Percentiles rank a stretch among this genome's conserved stretches.
Conservation (phyloP, 2,797 vertebrate genomes). For the Paedocypris micromegethes region DNA sequence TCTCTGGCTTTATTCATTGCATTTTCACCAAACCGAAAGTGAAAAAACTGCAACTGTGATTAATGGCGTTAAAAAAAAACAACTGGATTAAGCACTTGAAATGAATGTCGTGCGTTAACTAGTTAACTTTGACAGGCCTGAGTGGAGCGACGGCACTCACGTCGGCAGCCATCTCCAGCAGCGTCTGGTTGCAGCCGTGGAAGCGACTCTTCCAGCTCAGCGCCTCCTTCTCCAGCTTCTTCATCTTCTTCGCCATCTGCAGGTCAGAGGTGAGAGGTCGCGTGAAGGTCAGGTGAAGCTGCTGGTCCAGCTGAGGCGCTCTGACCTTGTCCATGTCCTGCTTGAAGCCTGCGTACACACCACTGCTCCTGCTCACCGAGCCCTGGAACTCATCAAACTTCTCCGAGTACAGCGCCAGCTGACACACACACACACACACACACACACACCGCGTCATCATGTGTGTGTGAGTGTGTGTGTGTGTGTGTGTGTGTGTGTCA, state of each 20-base stretch:
- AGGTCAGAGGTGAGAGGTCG: too few relatives aligned
- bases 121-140: too few relatives aligned
- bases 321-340: slow-evolving; percentile 99
- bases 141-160: too few relatives aligned
- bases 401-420: slow-evolving; percentile 92
- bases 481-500: background rate
- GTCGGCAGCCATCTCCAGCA: slow-evolving; percentile 94
- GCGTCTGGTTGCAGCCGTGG: slow-evolving; percentile 90
- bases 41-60: too few relatives aligned
- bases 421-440: slow-evolving; percentile 49
- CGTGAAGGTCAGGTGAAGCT: too few relatives aligned
- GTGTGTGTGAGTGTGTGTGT: background rate
- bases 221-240: slow-evolving; percentile 94
- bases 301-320: too few relatives aligned
- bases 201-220: slow-evolving; percentile 91
- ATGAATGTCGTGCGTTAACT: too few relatives aligned
- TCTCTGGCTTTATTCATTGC: too few relatives aligned
- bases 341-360: slow-evolving; percentile 91
- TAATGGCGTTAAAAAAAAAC: too few relatives aligned
- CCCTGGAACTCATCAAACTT: slow-evolving; percentile 98
- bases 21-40: too few relatives aligned
- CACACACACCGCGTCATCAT: too few relatives aligned
- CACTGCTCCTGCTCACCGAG: slow-evolving; percentile 91
- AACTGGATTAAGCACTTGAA: too few relatives aligned
- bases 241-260: slow-evolving; percentile 98